A percentile compares a stretch with the other conserved stretches of the same genome.
phyloP scores from a whole-genome alignment of 30 jellyfish, hydroid and myxozoan genomes.

The Aurelia sp. region DNA sequence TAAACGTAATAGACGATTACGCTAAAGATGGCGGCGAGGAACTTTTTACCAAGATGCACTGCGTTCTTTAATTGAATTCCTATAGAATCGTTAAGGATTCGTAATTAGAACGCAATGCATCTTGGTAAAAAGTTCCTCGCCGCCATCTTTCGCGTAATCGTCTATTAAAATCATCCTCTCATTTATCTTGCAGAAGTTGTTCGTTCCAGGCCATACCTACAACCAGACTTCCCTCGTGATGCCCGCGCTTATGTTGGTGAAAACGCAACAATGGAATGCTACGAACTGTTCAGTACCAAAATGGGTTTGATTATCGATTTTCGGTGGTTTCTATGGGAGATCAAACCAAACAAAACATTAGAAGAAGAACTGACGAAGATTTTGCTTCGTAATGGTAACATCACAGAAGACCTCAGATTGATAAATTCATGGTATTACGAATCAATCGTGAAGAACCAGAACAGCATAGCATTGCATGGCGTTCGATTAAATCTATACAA shows the following conservation, averaged over 20 bases:
- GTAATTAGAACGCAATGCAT: too few species aligned
- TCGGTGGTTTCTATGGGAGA: constrained; percentile 88
- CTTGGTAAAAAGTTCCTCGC: too few species aligned
- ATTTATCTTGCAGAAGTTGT: constrained; percentile 57
- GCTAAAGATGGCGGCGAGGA: too few species aligned
- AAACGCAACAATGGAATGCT: constrained; percentile 87
- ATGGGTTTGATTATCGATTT: constrained; percentile 90
- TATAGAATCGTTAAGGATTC: too few species aligned
- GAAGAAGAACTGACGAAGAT: constrained; percentile 24
- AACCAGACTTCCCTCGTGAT: constrained; percentile 68
- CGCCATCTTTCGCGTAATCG: too few species aligned
- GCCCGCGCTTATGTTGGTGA: constrained; percentile 81
- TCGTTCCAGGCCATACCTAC: constrained; percentile 86
- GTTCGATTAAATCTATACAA: constrained; percentile 71
- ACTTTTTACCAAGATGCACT: too few species aligned
- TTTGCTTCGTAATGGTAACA: background rate
- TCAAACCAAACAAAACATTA: constrained; percentile 23
- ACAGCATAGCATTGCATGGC: constrained; percentile 58
- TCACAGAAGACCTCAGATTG: constrained; percentile 25
- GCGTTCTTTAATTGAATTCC: too few species aligned
- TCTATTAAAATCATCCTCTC: too few species aligned
- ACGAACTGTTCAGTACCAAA: constrained; percentile 78
- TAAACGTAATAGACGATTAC: too few species aligned
- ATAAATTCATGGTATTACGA: constrained; percentile 48
- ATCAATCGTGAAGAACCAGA: constrained; percentile 44